A percentile compares a stretch with the other conserved stretches of the same genome.
Evolutionary conservation across 1,140 invertebrate genomes (phyloP).

Genomic region (Bathynomus jamesi): DNA sequence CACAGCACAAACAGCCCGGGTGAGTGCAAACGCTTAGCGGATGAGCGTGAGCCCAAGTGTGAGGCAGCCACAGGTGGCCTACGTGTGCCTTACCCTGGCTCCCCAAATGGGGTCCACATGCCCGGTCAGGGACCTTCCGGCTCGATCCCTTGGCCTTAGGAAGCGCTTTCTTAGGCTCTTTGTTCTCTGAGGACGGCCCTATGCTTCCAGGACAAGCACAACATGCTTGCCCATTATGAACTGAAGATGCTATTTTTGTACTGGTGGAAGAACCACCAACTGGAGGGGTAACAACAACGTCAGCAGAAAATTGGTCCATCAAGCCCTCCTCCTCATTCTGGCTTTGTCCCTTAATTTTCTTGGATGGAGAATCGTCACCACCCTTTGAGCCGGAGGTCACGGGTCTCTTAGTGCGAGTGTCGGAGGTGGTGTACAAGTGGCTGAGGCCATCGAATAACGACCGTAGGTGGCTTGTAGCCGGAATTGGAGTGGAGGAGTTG

Average conservation of each 20-base stretch:
- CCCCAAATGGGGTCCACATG: constrained; percentile 24
- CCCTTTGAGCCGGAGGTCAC: constrained; percentile 33
- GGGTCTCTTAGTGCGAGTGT: constrained; percentile 49
- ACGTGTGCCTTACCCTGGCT: constrained; percentile 34
- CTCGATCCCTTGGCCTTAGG: neutral
- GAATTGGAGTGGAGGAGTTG: constrained; percentile 40
- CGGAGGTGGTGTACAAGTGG: constrained; percentile 65
- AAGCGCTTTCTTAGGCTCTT: neutral
- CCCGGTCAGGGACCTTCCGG: constrained; percentile 2
- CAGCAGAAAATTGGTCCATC: too few species aligned
- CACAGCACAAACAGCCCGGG: too few species aligned
- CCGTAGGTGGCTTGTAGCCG: constrained; percentile 53
- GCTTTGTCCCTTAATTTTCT: too few species aligned
- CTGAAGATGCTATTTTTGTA: too few species aligned
- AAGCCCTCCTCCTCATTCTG: too few species aligned
- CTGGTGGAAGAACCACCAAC: too few species aligned
- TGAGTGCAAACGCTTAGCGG: constrained; percentile 16
- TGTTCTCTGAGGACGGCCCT: neutral
- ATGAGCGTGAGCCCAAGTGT: constrained; percentile 17
- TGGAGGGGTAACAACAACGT: too few species aligned
- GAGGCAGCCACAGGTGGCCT: constrained; percentile 21
- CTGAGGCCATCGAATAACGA: constrained; percentile 75
- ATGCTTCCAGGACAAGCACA: neutral
- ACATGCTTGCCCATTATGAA: too few species aligned
- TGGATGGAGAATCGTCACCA: too few species aligned